phyloP scores from a whole-genome alignment of 2,888 invertebrate species.

The Drosophila rubida region DNA sequence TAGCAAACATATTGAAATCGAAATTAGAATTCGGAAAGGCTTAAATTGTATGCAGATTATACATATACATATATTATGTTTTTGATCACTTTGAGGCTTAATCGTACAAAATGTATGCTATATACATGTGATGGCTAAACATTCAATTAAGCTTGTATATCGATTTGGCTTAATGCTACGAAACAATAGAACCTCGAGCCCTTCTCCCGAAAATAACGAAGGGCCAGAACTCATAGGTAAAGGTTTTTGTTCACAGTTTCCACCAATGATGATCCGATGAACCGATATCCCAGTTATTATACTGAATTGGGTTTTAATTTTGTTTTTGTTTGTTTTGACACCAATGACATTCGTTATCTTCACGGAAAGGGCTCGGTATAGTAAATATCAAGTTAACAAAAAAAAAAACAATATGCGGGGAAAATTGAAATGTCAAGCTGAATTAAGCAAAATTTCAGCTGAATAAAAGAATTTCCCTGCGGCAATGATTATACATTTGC shows the following conservation, averaged over 20 bases:
- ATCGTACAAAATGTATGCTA: constrained; percentile 37
- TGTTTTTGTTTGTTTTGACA: too few relatives aligned
- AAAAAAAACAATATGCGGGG: not conserved
- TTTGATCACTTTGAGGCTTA: constrained; percentile 48
- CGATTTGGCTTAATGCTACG: constrained; percentile 31
- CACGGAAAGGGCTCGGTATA: not conserved
- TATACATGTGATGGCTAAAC: constrained; percentile 24
- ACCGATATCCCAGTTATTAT: too few relatives aligned
- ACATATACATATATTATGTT: constrained; percentile 17
- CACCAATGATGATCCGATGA: too few relatives aligned
- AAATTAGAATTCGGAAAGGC: constrained; percentile 11
- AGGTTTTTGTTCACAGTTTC: too few relatives aligned
- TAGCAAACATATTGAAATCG: not conserved
- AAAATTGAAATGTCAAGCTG: constrained; percentile 25
- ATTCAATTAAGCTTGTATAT: constrained; percentile 21
- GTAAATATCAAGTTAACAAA: constrained; percentile 1
- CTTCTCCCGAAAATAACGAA: too few relatives aligned
- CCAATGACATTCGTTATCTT: too few relatives aligned
- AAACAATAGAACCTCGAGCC: constrained; percentile 3
- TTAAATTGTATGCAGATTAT: constrained; percentile 4
- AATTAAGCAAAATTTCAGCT: constrained; percentile 27
- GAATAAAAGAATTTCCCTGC: constrained; percentile 9
- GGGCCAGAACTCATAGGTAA: too few relatives aligned
- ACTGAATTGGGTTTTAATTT: too few relatives aligned
- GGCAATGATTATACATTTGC: constrained; percentile 25